A percentile compares a stretch with the other conserved stretches of the same genome.
phyloP scores from a whole-genome alignment of 2,797 vertebrate genomes.

The Smutsia temminckii region DNA sequence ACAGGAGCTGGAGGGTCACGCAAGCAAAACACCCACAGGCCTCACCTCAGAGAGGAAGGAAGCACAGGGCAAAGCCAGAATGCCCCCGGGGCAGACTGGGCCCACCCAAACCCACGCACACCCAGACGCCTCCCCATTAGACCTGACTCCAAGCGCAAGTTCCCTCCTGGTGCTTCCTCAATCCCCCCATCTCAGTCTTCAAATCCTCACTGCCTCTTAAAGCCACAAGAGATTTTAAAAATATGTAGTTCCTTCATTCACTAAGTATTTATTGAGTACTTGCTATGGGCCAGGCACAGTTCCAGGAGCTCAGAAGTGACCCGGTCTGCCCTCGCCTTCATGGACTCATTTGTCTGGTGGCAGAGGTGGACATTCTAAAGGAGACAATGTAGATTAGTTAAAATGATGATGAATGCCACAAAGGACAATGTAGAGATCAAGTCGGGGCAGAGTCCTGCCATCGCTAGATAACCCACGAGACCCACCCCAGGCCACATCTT shows the following conservation, averaged over 20 bases:
- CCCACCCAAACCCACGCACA: rapidly evolving
- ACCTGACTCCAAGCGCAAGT: background rate
- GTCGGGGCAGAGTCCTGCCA: background rate
- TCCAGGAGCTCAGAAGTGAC: background rate
- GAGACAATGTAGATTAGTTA: background rate
- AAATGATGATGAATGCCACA: background rate
- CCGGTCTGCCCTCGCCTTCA: no score
- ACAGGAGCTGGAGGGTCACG: background rate
- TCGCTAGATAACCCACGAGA: background rate
- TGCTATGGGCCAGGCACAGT: no score
- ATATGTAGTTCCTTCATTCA: background rate
- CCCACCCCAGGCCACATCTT: background rate
- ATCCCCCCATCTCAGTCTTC: background rate
- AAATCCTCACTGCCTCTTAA: background rate
- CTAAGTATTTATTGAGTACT: background rate
- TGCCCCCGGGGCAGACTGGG: background rate
- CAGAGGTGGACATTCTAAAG: background rate
- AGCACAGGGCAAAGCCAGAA: background rate
- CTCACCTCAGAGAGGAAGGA: background rate
- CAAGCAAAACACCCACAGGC: rapidly evolving
- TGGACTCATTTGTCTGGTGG: background rate
- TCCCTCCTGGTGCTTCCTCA: background rate
- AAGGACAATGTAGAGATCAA: background rate
- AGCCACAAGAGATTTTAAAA: background rate
- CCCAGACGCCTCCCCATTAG: rapidly evolving